phyloP scores from a whole-genome alignment of 2,113 vertebrate species.

The Symphodus melops region DNA sequence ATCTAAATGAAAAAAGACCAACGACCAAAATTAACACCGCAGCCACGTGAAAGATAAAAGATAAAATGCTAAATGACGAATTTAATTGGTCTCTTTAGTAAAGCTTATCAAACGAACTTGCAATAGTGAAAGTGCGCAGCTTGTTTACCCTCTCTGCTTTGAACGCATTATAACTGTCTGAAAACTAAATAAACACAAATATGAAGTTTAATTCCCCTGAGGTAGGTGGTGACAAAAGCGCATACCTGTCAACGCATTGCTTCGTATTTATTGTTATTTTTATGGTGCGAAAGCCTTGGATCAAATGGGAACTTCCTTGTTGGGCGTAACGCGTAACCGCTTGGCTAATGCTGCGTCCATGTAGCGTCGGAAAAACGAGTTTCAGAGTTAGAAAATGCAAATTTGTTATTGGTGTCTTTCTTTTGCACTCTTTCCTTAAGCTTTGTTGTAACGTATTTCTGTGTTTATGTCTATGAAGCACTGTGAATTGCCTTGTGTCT shows the following conservation, averaged over 20 bases:
- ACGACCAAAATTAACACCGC: neutral
- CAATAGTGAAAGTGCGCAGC: neutral
- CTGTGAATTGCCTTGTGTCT: no score
- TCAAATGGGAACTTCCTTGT: neutral
- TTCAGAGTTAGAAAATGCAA: no score
- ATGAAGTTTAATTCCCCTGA: neutral
- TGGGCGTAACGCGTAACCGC: slow-evolving; percentile 18
- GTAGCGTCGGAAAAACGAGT: no score
- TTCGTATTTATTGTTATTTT: no score
- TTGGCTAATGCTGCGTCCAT: no score
- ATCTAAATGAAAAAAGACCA: neutral
- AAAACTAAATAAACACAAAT: neutral
- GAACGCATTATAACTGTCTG: neutral
- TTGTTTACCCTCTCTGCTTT: neutral
- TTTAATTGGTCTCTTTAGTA: no score
- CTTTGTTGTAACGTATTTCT: no score
- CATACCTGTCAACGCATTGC: neutral
- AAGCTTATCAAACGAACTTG: neutral
- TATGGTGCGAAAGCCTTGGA: accelerated
- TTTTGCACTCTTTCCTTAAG: no score
- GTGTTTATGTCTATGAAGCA: no score
- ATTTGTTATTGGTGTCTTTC: no score
- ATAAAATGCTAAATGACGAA: no score
- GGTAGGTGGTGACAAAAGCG: no score
- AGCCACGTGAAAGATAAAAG: neutral